Base-by-base conservation (phyloP, 2,888 invertebrate species). In the Paralinhomoeus sp. region DNA sequence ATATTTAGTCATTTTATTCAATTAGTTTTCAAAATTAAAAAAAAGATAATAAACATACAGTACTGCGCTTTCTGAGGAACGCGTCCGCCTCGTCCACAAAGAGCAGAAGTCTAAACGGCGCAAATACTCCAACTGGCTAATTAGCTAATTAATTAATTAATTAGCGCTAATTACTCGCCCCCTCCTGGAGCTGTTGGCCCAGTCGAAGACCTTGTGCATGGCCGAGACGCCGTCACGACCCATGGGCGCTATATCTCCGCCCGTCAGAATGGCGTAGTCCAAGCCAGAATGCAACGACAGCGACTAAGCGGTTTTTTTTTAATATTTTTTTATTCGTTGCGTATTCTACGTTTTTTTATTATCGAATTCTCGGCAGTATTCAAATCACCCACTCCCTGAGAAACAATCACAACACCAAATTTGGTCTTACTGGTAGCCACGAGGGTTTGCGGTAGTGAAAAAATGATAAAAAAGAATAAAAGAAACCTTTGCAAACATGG, bases 41-140 rank as follows among this genome's bases (percentile, higher is more conserved):
- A 20, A 23, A 18, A 9, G 15, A 5, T 9, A 22, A 35, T 13
- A 20, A n/a, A 17, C 37, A 17, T 15, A 24, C 68, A 46, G 62
- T 64, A 47, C 64, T 67, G 51, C 71, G 55, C 53, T 71, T 70
- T 46, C 68, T 57, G 31, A 97, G 70, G 63, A 99, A 99, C 1
- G 97, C 93, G 62, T 99, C 97, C 0, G 97, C 97, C 68, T 99
- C 97, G 62, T 99, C 97, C 48, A 99, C 83, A 64, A 99, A 99
- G 9, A 99, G 68, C 17, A 99, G 68, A 1, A 97, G 73, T 18
- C 67, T 67, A 55, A 45, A 60, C n/a, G n/a, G n/a, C n/a, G n/a
- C n/a, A n/a, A n/a, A n/a, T n/a, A n/a, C n/a, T n/a, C n/a, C n/a
- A n/a, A n/a, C n/a, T n/a, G n/a, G n/a, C n/a, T n/a, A n/a, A n/a